Percentiles rank a stretch among this genome's conserved stretches.
These are phyloP conservation scores for Orgyia antiqua DNA, from an alignment of 2,888 invertebrate species.

Conservation along the genomic window DNA sequence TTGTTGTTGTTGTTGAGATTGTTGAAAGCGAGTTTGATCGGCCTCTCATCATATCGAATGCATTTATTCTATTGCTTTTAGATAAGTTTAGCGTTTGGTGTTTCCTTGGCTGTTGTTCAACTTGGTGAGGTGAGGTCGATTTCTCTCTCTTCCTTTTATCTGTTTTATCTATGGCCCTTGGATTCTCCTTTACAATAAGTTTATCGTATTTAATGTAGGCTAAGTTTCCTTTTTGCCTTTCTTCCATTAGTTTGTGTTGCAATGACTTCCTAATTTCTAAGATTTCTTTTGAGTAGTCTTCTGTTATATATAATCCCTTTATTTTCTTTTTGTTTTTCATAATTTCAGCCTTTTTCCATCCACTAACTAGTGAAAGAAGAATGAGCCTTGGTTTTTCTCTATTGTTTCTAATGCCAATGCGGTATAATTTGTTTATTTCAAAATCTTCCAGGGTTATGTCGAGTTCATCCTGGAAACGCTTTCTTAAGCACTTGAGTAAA, in stretches of 20 bases:
- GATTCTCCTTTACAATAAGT: constrained; percentile 11
- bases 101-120: not conserved
- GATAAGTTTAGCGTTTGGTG: not conserved
- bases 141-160: constrained; percentile 1
- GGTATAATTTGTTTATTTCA: not conserved
- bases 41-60: not conserved
- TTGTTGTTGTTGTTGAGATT: not conserved
- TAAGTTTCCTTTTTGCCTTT: constrained; percentile 13
- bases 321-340: constrained; percentile 12
- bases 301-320: constrained; percentile 13
- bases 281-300: constrained; percentile 19
- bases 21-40: not conserved
- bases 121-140: constrained; percentile 1
- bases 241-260: constrained; percentile 13
- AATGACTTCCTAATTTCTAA: constrained; percentile 16
- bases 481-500: not conserved
- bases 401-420: not conserved
- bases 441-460: not conserved
- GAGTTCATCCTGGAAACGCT: not conserved
- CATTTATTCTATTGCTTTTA: not conserved
- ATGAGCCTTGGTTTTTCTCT: constrained; percentile 1
- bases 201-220: constrained; percentile 4
- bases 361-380: not conserved
- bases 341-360: constrained; percentile 4
- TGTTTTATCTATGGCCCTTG: not conserved